A percentile compares a stretch with the other conserved stretches of the same genome.
Conservation (phyloP, 2,113 vertebrate genomes). For the Recurvirostra avosetta region DNA sequence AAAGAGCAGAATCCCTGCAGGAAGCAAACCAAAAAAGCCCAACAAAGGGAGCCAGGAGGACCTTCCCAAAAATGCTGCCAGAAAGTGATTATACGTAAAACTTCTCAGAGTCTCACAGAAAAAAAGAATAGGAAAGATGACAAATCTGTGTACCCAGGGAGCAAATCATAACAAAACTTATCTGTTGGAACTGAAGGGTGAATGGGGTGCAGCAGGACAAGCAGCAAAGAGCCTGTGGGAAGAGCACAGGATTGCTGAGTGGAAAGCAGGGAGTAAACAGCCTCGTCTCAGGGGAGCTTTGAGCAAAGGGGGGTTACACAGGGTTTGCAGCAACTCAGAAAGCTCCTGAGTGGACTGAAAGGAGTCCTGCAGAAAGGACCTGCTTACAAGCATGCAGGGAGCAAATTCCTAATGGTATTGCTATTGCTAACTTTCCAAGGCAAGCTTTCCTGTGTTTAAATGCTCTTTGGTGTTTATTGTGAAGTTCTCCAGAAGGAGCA, state of each 20-base stretch:
- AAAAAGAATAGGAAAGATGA: background rate
- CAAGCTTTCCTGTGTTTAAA: background rate
- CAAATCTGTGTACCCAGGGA: background rate
- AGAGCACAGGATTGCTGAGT: background rate
- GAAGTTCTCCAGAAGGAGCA: background rate
- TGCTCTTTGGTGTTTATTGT: background rate
- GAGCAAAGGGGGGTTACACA: fast-evolving
- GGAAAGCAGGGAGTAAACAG: background rate
- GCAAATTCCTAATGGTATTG: fast-evolving
- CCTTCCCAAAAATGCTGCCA: background rate
- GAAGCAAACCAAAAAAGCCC: background rate
- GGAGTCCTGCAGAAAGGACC: background rate
- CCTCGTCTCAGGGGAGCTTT: background rate
- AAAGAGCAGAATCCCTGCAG: background rate
- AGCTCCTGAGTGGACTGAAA: background rate
- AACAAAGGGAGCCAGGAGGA: fast-evolving
- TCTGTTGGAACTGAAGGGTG: fast-evolving
- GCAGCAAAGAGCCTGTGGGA: background rate
- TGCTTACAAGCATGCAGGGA: background rate
- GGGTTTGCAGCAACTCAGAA: background rate
- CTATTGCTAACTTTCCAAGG: background rate
- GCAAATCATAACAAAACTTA: background rate
- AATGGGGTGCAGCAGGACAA: background rate
- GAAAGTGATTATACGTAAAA: background rate
- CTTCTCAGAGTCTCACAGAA: background rate